A percentile compares a stretch with the other conserved stretches of the same genome.
These are phyloP conservation scores for Istiophorus platypterus DNA, from an alignment of 2,113 vertebrate species.

Conservation along the genomic window DNA sequence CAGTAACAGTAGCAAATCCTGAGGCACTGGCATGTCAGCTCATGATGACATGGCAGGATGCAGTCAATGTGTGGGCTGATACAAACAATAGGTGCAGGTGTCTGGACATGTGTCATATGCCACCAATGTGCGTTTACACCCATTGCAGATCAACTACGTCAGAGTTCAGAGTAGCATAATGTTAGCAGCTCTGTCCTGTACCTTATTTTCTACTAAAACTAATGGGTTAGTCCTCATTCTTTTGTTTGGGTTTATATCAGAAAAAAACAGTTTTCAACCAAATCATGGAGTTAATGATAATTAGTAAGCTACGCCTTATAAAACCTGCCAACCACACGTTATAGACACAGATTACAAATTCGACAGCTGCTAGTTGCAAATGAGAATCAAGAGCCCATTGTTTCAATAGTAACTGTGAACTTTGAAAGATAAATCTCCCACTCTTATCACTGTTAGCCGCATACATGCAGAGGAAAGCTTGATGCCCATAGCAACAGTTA, in stretches of 20 bases:
- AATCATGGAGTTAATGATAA: background rate
- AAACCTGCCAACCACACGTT: background rate
- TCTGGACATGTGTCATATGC: background rate
- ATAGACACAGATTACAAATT: too few species aligned
- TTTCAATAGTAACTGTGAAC: conserved; percentile 11
- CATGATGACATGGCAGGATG: background rate
- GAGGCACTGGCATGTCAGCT: background rate
- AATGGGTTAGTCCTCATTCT: background rate
- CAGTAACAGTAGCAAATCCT: background rate
- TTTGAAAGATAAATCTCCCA: conserved; percentile 2
- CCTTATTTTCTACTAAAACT: background rate
- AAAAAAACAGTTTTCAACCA: background rate
- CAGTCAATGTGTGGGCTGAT: background rate
- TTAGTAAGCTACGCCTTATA: too few species aligned
- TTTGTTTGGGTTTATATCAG: background rate
- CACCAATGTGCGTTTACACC: background rate
- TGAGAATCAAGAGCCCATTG: background rate
- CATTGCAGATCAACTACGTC: background rate
- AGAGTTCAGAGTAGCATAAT: background rate
- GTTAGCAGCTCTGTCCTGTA: background rate
- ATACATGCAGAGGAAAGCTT: conserved; percentile 29
- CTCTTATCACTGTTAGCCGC: background rate
- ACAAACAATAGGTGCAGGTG: background rate
- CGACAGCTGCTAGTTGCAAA: background rate
- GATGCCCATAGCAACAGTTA: conserved; percentile 66